Conservation (phyloP, 2,888 invertebrate species). For the Unio delphinus region DNA sequence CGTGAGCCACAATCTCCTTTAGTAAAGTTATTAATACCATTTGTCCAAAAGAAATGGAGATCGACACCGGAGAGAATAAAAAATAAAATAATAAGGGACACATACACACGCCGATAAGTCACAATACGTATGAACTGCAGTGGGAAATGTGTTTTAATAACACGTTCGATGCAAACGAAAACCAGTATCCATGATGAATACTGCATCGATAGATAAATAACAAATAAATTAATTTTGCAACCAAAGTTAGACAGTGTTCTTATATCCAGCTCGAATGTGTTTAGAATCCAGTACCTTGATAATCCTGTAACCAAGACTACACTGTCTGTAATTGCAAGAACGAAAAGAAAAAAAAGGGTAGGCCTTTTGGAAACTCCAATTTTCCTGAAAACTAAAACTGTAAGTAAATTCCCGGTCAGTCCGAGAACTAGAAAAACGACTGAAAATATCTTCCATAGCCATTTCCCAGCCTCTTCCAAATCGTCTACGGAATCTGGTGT, state of each 20-base stretch:
- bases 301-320: conserved; percentile 34
- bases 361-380: conserved; percentile 32
- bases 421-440: conserved; percentile 35
- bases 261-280: conserved; percentile 29
- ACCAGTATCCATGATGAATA: conserved; percentile 48
- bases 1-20: conserved; percentile 33
- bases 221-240: conserved; percentile 43
- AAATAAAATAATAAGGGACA: conserved; percentile 18
- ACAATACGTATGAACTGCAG: conserved; percentile 17
- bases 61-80: conserved; percentile 16
- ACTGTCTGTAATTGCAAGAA: conserved; percentile 39
- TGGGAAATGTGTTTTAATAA: conserved; percentile 36
- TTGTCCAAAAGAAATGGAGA: conserved; percentile 41
- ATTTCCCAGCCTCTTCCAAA: not conserved
- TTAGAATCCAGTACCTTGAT: conserved; percentile 32
- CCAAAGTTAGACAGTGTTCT: conserved; percentile 26
- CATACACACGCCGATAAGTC: conserved; percentile 20
- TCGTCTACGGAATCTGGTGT: no score
- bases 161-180: conserved; percentile 35
- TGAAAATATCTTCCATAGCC: conserved; percentile 37
- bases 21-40: conserved; percentile 25
- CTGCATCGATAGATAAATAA: conserved; percentile 45
- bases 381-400: conserved; percentile 31
- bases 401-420: conserved; percentile 36
- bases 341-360: conserved; percentile 33